These are phyloP conservation scores for Galendromus occidentalis DNA, from an alignment of 1,140 invertebrate species.

Conservation along the genomic window DNA sequence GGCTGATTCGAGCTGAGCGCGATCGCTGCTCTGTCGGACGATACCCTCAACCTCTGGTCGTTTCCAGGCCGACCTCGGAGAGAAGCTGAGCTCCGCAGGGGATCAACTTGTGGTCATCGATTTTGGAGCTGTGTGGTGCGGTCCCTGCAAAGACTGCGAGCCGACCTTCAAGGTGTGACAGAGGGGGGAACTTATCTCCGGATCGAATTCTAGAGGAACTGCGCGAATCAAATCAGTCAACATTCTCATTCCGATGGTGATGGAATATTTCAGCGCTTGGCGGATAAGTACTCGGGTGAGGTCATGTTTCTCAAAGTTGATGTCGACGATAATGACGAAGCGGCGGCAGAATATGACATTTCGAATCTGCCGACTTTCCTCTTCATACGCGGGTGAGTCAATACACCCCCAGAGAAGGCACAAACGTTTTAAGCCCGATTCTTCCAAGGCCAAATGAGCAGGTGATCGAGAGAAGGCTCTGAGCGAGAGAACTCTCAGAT, in stretches of 20 bases:
- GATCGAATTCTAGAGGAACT: neutral
- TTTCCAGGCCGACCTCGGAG: too few species aligned
- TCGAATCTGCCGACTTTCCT: conserved; percentile 80
- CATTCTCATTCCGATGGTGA: neutral
- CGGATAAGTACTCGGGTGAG: conserved; percentile 24
- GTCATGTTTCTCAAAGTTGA: conserved; percentile 49
- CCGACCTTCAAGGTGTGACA: conserved; percentile 44
- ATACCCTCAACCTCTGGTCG: too few species aligned
- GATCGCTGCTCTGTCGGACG: too few species aligned
- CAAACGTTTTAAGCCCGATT: too few species aligned
- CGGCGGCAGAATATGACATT: conserved; percentile 55
- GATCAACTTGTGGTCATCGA: conserved; percentile 61
- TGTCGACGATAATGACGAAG: conserved; percentile 67
- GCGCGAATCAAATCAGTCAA: too few species aligned
- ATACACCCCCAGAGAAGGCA: neutral
- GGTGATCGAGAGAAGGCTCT: neutral
- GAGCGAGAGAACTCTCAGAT: neutral
- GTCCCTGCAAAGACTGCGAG: conserved; percentile 77
- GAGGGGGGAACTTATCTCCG: conserved; percentile 12
- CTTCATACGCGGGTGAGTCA: conserved; percentile 36
- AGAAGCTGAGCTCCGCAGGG: conserved; percentile 36
- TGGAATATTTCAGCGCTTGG: conserved; percentile 13
- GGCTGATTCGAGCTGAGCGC: too few species aligned
- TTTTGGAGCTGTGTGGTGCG: conserved; percentile 42
- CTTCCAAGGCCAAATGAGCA: neutral